Percentiles rank a stretch among this genome's conserved stretches.
Conservation (phyloP, 2,113 vertebrate species). For the Eulemur rufifrons region DNA sequence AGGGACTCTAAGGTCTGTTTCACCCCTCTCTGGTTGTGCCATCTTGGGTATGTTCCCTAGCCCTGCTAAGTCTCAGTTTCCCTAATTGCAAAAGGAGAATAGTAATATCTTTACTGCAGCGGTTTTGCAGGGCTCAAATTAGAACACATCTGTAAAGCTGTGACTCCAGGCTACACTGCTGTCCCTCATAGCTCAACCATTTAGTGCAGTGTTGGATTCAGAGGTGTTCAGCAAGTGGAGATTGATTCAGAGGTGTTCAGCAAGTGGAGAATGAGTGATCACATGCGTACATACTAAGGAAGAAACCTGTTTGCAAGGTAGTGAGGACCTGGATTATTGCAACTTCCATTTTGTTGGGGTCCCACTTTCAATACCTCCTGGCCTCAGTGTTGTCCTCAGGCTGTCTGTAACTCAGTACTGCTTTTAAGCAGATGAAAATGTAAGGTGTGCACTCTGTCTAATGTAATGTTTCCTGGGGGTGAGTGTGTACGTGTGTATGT, state of each 20-base stretch:
- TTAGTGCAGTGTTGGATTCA: background rate
- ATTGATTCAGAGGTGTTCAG: background rate
- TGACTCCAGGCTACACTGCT: background rate
- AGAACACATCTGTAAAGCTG: background rate
- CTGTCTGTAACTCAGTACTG: background rate
- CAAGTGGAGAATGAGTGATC: background rate
- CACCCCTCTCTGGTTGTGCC: background rate
- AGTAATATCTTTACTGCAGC: background rate
- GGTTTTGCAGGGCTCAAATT: background rate
- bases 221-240: background rate
- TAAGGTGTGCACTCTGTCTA: background rate
- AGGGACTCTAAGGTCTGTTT: background rate
- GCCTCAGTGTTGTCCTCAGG: background rate
- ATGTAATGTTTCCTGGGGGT: background rate
- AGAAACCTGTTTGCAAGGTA: background rate
- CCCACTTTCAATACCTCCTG: background rate
- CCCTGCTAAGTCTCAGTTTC: background rate
- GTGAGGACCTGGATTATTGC: background rate
- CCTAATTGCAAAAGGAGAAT: background rate
- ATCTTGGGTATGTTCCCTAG: background rate
- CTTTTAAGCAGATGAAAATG: background rate
- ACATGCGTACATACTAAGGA: background rate
- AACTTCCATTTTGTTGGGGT: background rate
- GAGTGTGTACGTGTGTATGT: too few species aligned
- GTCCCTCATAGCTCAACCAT: background rate